Evolutionary conservation across 2,888 invertebrate genomes (phyloP), one percentile per base, ranked within the genome.

Genomic region (Chrysolina americana): DNA sequence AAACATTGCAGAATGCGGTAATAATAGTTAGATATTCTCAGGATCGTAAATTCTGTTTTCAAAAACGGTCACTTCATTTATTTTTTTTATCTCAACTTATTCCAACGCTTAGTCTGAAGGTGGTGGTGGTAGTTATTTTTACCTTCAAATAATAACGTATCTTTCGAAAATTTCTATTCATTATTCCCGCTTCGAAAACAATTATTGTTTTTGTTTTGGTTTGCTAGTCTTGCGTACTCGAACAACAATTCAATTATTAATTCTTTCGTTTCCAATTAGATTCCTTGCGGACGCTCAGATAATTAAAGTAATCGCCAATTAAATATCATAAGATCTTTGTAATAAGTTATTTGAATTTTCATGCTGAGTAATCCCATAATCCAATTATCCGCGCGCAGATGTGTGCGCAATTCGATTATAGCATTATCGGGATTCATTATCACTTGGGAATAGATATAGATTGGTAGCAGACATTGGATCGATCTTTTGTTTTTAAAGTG

Each of bases 181-280:
- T 74, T 74, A 71, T 74, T 74, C 71, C 64, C 71, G 68, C 59
- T 48, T 23, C 47, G 59, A 75, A 64, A 23, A 64, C 69, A 70
- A 72, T 72, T 70, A 70, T 53, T 5, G 19, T 19, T 53, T 75
- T 70, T 75, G 68, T 76, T 69, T 71, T 65, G 76, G 68, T 76
- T 76, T 76, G 65, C 68, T 76, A 73, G 73, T 71, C 73, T 76
- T 73, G 76, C 73, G 73, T 73, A 68, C 73, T 71, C 75, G 70
- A 64, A 65, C 23, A 53, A 75, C 74, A 69, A 73, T 76, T 65
- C 72, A 64, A 69, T 73, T 65, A 78, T 76, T 76, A 78, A 75
- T 65, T 75, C 73, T 76, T 75, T 78, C 71, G 56, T 69, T 76
- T 72, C 70, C 75, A 75, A 75, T 78, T 74, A 76, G 70, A 68